These are phyloP conservation scores for Ormyrus thymus DNA, from an alignment of 2,888 invertebrate species.

Conservation along the genomic window DNA sequence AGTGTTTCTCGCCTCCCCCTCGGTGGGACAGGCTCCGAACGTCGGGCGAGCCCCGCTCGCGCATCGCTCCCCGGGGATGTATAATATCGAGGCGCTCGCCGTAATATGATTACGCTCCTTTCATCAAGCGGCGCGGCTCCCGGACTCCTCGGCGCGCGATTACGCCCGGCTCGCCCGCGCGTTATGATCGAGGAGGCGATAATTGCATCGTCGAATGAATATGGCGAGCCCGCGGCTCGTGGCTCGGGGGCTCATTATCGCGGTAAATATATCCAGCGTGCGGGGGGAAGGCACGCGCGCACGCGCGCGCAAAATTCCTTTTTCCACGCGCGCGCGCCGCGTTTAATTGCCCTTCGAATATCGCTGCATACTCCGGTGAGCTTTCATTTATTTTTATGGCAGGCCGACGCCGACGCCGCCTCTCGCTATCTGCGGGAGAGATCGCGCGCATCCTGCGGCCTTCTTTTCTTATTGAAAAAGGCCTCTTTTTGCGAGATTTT, in stretches of 20 bases:
- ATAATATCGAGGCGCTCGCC: conserved; percentile 65
- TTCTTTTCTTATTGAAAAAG: too few relatives aligned
- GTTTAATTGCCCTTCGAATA: too few relatives aligned
- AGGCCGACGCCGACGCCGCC: too few relatives aligned
- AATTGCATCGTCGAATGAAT: conserved; percentile 43
- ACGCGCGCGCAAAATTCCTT: too few relatives aligned
- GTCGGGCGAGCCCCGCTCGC: conserved; percentile 45
- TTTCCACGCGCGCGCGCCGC: too few relatives aligned
- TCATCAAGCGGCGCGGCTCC: conserved; percentile 56
- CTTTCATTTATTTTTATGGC: too few relatives aligned
- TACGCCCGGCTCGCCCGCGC: conserved; percentile 13
- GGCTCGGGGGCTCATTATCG: conserved; percentile 29
- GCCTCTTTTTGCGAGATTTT: too few relatives aligned
- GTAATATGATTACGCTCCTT: conserved; percentile 71
- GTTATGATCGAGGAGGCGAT: conserved; percentile 64
- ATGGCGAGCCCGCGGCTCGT: conserved; percentile 30
- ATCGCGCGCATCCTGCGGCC: too few relatives aligned
- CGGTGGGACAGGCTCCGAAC: too few relatives aligned
- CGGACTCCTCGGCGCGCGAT: conserved; percentile 22
- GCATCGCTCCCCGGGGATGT: conserved; percentile 64
- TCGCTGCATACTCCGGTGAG: too few relatives aligned
- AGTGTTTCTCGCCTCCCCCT: too few relatives aligned
- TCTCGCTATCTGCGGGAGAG: too few relatives aligned
- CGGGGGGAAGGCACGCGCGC: not conserved
- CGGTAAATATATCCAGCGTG: not conserved